Conservation (phyloP, 64 coral and sea anemone genomes). For the Porites australiensis region DNA sequence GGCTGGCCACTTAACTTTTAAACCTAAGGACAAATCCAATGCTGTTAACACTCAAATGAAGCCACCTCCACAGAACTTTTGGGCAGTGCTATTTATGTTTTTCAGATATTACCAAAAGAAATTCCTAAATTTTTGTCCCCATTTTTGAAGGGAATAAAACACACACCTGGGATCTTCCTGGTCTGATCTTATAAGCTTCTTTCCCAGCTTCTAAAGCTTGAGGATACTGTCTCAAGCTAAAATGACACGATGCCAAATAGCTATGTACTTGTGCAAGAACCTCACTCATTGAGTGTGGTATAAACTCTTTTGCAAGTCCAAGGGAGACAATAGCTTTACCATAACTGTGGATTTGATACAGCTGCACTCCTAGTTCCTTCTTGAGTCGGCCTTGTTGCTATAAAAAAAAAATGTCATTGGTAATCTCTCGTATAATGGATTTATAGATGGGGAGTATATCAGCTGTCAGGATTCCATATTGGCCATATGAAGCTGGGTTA, state of each 20-base stretch:
- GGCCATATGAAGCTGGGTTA: too few relatives aligned
- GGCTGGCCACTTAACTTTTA: too few relatives aligned
- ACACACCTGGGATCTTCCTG: constrained; percentile 31
- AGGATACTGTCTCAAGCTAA: constrained; percentile 8
- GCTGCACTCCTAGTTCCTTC: constrained; percentile 24
- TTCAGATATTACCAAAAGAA: too few relatives aligned
- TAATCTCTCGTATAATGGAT: neutral
- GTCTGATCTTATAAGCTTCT: constrained; percentile 45
- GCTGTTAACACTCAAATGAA: too few relatives aligned
- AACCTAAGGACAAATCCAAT: too few relatives aligned
- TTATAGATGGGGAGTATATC: too few relatives aligned
- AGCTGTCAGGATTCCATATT: too few relatives aligned
- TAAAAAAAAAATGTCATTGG: neutral
- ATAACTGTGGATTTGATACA: constrained; percentile 3
- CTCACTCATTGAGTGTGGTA: neutral
- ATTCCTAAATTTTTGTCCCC: neutral
- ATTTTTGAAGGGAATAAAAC: too few relatives aligned
- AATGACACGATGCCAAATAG: constrained; percentile 40
- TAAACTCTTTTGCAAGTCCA: constrained; percentile 55
- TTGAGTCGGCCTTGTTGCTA: constrained; percentile 35
- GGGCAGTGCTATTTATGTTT: too few relatives aligned
- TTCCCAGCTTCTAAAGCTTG: constrained; percentile 43
- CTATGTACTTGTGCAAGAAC: constrained; percentile 22
- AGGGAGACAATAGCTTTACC: constrained; percentile 26
- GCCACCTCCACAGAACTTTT: too few relatives aligned